Base-by-base conservation (phyloP, 2,888 invertebrate genomes). In the Acrobasis suavella region DNA sequence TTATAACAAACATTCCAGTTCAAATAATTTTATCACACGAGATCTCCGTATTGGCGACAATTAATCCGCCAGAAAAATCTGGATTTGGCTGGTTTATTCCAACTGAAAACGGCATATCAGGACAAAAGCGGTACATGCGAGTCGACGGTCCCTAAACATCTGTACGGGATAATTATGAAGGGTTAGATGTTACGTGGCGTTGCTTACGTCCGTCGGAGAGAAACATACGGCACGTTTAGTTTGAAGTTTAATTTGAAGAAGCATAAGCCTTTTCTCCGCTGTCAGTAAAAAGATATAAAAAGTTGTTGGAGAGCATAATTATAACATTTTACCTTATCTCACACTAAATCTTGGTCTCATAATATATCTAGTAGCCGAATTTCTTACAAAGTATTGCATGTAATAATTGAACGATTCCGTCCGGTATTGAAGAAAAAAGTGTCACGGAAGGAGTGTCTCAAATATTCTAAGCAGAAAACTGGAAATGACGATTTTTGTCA, bases 11-110 rank as follows among this genome's bases (percentile, higher is more conserved):
- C 56, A 56, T 42, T n/a, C 3, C 56, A 42, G 56, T 42, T 56
- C 22, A 42, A 46, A 56, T 56, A 56, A 56, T 56, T 46, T 56
- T 56, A 56, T 56, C 56, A 56, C 56, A 56, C 56, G 56, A 56
- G 56, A 56, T 56, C 56, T 46, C 46, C 12, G 56, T 56, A 42
- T 56, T 42, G 39, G 17, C 12, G 42, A 14, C 56, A 56, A 56
- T 56, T 56, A 17, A 56, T 56, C 56, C 6, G 14, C 22, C 56
- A 42, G 56, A 39, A 56, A 17, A 17, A 17, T 56, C 56, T 14
- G 17, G 56, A 17, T 56, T 42, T n/a, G 16, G 42, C 56, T 8
- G 42, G 56, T 56, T 14, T 9, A 10, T 22, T 56, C 56, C 46
- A 22, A 17, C 56, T 42, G 56, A 56, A 56, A 56, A 56, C 42